A percentile compares a stretch with the other conserved stretches of the same genome.
These are phyloP conservation scores for Nothobranchius kuhntae DNA, from an alignment of 2,113 vertebrate species.

Conservation along the genomic window DNA sequence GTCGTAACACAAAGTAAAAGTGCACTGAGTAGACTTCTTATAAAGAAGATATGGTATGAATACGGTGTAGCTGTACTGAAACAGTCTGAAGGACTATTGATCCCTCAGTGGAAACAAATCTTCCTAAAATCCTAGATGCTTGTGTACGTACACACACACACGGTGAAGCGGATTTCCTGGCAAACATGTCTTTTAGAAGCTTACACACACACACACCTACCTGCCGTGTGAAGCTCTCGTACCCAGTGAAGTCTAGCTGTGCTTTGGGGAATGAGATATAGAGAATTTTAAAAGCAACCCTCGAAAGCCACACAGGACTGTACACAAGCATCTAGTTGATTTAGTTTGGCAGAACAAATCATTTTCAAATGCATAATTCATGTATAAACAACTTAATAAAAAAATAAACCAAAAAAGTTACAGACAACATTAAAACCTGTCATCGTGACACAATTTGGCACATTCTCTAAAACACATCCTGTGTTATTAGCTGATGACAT, in stretches of 20 bases:
- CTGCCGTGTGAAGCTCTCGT: slow-evolving; percentile 26
- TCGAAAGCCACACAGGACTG: slow-evolving; percentile 62
- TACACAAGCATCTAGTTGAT: slow-evolving; percentile 64
- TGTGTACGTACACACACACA: slow-evolving; percentile 64
- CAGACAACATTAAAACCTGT: slow-evolving; percentile 67
- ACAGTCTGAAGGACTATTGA: slow-evolving; percentile 48
- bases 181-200: slow-evolving; percentile 20
- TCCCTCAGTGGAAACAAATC: slow-evolving; percentile 44
- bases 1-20: slow-evolving; percentile 70
- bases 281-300: slow-evolving; percentile 69
- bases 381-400: slow-evolving; percentile 70
- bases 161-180: slow-evolving; percentile 52
- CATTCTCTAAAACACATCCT: slow-evolving; percentile 73
- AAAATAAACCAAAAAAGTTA: slow-evolving; percentile 65
- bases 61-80: slow-evolving; percentile 65
- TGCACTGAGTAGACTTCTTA: slow-evolving; percentile 81
- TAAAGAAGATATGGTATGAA: slow-evolving; percentile 83
- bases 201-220: neutral
- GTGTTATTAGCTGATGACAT: slow-evolving; percentile 72
- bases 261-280: slow-evolving; percentile 66
- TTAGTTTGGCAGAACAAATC: slow-evolving; percentile 67
- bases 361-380: slow-evolving; percentile 69
- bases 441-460: slow-evolving; percentile 77
- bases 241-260: slow-evolving; percentile 60
- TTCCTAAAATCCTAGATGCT: slow-evolving; percentile 37